Evolutionary conservation across 2,888 invertebrate species (phyloP).

Genomic region (Cryptus viduatorius): DNA sequence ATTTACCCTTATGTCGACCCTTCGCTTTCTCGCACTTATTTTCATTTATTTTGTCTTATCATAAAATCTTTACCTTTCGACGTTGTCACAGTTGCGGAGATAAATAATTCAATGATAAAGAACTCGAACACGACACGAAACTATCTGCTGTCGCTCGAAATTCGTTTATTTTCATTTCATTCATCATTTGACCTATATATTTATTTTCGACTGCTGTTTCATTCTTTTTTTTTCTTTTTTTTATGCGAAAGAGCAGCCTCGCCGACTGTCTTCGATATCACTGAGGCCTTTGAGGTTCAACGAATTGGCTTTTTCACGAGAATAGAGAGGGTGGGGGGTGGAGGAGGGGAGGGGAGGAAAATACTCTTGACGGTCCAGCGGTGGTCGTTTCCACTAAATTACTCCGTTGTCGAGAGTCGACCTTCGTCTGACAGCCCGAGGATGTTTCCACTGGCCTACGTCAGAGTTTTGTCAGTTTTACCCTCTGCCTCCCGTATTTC

Average conservation of each 20-base stretch:
- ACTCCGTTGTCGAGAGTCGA: slow-evolving; percentile 2
- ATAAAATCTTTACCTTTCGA: neutral
- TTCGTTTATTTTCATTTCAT: neutral
- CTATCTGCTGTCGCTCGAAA: neutral
- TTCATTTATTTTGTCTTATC: neutral
- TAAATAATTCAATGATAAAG: neutral
- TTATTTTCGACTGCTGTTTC: neutral
- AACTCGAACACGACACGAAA: neutral
- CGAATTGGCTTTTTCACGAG: slow-evolving; percentile 12
- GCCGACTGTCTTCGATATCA: neutral
- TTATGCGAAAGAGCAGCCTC: neutral
- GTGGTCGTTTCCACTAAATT: slow-evolving; percentile 32
- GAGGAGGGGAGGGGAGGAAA: neutral
- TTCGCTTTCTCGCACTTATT: no score
- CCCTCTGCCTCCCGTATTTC: neutral
- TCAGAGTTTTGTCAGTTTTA: slow-evolving; percentile 15
- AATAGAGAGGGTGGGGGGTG: neutral
- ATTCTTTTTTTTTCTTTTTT: neutral
- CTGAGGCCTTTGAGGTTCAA: neutral
- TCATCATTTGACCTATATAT: neutral
- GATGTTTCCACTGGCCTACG: slow-evolving; percentile 24
- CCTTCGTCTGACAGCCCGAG: slow-evolving; percentile 40
- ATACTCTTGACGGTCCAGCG: neutral
- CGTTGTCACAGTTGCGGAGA: neutral
- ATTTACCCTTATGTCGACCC: no score